Evolutionary conservation across 2,888 invertebrate genomes (phyloP).

Genomic region (Plagiodera versicolora): DNA sequence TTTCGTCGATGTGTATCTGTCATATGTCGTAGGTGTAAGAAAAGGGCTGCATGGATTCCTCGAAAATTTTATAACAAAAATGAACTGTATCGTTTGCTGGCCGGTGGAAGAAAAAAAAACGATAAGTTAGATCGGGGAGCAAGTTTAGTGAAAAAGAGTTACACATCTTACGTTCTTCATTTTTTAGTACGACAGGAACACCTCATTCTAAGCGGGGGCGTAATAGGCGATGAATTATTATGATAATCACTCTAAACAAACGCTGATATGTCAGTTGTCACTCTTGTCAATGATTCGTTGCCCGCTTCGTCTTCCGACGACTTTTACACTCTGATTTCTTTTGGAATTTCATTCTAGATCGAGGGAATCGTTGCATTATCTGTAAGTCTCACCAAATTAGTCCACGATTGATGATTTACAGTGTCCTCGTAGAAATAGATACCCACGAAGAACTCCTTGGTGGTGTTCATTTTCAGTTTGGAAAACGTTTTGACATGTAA

Average conservation of each 20-base stretch:
- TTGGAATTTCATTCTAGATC: conserved; percentile 29
- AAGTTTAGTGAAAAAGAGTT: conserved; percentile 6
- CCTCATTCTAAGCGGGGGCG: too few relatives aligned
- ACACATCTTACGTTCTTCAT: too few relatives aligned
- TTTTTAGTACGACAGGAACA: too few relatives aligned
- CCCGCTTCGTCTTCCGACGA: too few relatives aligned
- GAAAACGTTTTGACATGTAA: neutral
- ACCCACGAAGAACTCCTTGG: neutral
- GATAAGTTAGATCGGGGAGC: conserved; percentile 6
- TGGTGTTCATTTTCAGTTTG: too few relatives aligned
- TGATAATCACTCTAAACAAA: too few relatives aligned
- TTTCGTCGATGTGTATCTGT: conserved; percentile 40
- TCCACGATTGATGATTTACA: neutral
- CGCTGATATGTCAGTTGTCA: too few relatives aligned
- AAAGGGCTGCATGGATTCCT: conserved; percentile 45
- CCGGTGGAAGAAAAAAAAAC: conserved; percentile 19
- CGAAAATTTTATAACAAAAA: conserved; percentile 26
- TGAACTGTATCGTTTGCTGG: conserved; percentile 20
- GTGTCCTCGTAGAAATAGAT: neutral
- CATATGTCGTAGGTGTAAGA: conserved; percentile 32
- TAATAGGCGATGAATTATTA: too few relatives aligned
- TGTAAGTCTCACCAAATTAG: neutral
- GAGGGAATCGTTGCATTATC: conserved; percentile 21
- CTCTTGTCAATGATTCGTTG: too few relatives aligned
- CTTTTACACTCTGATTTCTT: conserved; percentile 31